These are phyloP conservation scores for Morpho achilles DNA, from an alignment of 2,888 invertebrate species.

Conservation along the genomic window DNA sequence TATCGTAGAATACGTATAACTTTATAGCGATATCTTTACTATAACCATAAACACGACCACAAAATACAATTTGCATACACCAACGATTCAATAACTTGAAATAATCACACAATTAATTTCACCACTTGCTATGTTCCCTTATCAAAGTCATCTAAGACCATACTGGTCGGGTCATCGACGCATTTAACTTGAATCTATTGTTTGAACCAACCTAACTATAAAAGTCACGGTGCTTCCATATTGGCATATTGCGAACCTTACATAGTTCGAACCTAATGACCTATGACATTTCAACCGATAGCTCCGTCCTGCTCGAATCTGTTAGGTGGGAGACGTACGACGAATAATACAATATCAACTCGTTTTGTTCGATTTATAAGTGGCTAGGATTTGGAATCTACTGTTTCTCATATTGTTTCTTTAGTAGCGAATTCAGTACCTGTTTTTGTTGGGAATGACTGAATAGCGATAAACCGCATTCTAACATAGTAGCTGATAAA, in stretches of 20 bases:
- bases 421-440: slow-evolving; percentile 37
- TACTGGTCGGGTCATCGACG: slow-evolving; percentile 54
- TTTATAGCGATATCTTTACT: slow-evolving; percentile 14
- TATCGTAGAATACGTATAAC: slow-evolving; percentile 15
- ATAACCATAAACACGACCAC: slow-evolving; percentile 10
- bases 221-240: slow-evolving; percentile 74
- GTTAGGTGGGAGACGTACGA: slow-evolving; percentile 45
- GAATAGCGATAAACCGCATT: background rate
- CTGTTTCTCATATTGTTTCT: slow-evolving; percentile 66
- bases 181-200: slow-evolving; percentile 67
- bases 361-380: slow-evolving; percentile 73
- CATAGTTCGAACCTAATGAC: slow-evolving; percentile 75
- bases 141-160: slow-evolving; percentile 62
- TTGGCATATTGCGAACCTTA: slow-evolving; percentile 76
- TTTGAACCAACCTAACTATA: slow-evolving; percentile 51
- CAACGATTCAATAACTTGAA: slow-evolving; percentile 35
- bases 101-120: slow-evolving; percentile 49
- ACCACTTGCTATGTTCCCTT: slow-evolving; percentile 39
- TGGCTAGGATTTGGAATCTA: slow-evolving; percentile 59
- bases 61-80: slow-evolving; percentile 26
- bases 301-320: slow-evolving; percentile 46
- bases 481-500: background rate
- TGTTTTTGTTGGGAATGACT: slow-evolving; percentile 27
- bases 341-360: slow-evolving; percentile 68
- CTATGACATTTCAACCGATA: slow-evolving; percentile 76